Base-by-base conservation (phyloP, 2,888 invertebrate species). In the Aphodius sticticus region DNA sequence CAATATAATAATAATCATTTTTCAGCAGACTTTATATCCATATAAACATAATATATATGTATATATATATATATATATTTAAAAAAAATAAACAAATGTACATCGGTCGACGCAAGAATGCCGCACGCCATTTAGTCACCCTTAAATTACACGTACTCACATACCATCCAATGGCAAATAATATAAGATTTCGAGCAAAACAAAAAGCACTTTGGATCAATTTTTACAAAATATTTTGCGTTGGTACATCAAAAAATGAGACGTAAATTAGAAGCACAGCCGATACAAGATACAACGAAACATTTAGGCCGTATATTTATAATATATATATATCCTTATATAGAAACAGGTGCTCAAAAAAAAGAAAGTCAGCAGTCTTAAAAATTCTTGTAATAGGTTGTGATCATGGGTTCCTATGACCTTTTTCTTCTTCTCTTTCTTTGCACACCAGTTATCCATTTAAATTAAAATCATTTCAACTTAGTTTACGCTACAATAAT, bases 1-100 rank as follows among this genome's bases (percentile, higher is more conserved):
- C 37, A 35, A 74, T 74, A 74, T 74, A 74, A 74, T 74, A 70
- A 70, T 70, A 74, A 74, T 74, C 16, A 71, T 36, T 36, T n/a
- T 74, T 74, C 74, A 74, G 74, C 74, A 74, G 37, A 74, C 74
- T 16, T 16, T 74, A 74, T 36, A n/a, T 74, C 74, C 37, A 26
- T 9, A 26, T 70, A 70, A 15, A 26, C 12, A 71, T 71, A 71
- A 71, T 71, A 71, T 12, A n/a, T n/a, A n/a, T n/a, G n/a, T n/a
- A n/a, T n/a, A n/a, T n/a, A n/a, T n/a, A n/a, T n/a, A n/a, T n/a
- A n/a, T n/a, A 26, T n/a, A 70, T n/a, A 26, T 26, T 26, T 71
- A 71, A 74, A 36, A 72, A 74, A 36, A 74, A 36, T 35, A 15
- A 74, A 74, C 26, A 74, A 74, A 74, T 74, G 74, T 74, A 74